These are phyloP conservation scores for Paramuricea clavata DNA, from an alignment of 92 coral and sea anemone genomes.

Conservation along the genomic window DNA sequence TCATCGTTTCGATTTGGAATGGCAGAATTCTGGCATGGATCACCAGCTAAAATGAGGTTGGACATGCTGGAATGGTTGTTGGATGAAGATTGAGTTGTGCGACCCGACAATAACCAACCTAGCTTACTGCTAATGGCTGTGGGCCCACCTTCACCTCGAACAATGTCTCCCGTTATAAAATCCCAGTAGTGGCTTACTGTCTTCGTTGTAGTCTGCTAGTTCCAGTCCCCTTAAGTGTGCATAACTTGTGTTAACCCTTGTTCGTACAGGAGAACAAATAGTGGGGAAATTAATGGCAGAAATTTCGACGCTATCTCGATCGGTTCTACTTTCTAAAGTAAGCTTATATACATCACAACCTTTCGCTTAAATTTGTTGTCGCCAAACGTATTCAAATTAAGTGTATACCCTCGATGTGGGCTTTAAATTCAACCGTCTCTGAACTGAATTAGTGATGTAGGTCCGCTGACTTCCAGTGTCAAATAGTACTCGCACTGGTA, in stretches of 20 bases:
- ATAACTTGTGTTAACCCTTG: slow-evolving; percentile 39
- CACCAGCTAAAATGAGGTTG: too few relatives aligned
- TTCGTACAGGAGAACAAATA: slow-evolving; percentile 14
- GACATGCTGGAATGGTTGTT: too few relatives aligned
- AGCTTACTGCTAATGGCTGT: slow-evolving; percentile 28
- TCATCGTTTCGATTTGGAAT: slow-evolving; percentile 4
- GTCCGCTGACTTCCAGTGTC: slow-evolving; percentile 38
- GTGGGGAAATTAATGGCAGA: slow-evolving; percentile 16
- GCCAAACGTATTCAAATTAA: slow-evolving; percentile 32
- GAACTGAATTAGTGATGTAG: slow-evolving; percentile 17
- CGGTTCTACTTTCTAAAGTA: not conserved
- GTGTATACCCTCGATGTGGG: not conserved
- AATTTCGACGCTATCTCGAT: not conserved
- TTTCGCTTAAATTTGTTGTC: slow-evolving; percentile 20
- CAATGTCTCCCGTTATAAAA: slow-evolving; percentile 9
- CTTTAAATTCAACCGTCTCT: not conserved
- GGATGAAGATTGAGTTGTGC: too few relatives aligned
- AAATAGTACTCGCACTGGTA: slow-evolving; percentile 22
- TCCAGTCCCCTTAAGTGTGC: slow-evolving; percentile 67
- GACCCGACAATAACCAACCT: slow-evolving; percentile 36
- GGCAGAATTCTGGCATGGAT: not conserved
- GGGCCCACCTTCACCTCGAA: not conserved
- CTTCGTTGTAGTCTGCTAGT: slow-evolving; percentile 59
- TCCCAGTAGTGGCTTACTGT: slow-evolving; percentile 23
- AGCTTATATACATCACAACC: slow-evolving; percentile 27